These are phyloP conservation scores for Climacteris rufus DNA, from an alignment of 2,113 vertebrate genomes.

Conservation along the genomic window DNA sequence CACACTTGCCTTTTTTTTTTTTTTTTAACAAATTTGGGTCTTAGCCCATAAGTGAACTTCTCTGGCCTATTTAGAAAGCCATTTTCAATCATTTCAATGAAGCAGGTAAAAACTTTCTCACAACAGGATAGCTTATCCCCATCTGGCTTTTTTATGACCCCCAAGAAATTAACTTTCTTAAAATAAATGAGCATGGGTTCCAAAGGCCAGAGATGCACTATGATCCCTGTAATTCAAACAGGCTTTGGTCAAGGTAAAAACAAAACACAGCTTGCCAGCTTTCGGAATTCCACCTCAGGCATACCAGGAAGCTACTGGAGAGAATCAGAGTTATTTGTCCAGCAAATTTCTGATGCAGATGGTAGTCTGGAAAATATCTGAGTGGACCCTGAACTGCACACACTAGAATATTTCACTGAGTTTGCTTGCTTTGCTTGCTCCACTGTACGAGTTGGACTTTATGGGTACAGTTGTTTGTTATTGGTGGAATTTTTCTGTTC, in stretches of 20 bases:
- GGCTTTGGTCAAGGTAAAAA: not conserved
- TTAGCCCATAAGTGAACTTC: not conserved
- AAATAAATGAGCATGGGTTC: not conserved
- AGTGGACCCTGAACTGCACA: slow-evolving; percentile 60
- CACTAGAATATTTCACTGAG: not conserved
- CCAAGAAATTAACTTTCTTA: not conserved
- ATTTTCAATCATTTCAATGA: not conserved
- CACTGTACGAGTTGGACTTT: not conserved
- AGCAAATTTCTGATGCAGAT: not conserved
- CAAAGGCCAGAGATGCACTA: not conserved
- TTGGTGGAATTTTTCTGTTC: not conserved
- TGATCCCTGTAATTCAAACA: not conserved
- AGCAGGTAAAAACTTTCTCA: not conserved
- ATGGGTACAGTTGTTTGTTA: not conserved
- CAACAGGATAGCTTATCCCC: not conserved
- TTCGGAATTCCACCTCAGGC: not conserved
- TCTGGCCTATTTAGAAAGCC: not conserved
- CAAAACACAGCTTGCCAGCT: not conserved
- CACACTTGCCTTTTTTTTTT: not conserved
- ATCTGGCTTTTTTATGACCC: not conserved
- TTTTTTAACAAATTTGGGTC: not conserved
- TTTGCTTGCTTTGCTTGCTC: slow-evolving; percentile 16
- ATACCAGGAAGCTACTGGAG: slow-evolving; percentile 50
- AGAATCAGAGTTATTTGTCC: slow-evolving; percentile 41
- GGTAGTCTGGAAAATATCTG: not conserved